These are phyloP conservation scores for Odontomyia ornata DNA, from an alignment of 2,888 invertebrate species.

Conservation along the genomic window DNA sequence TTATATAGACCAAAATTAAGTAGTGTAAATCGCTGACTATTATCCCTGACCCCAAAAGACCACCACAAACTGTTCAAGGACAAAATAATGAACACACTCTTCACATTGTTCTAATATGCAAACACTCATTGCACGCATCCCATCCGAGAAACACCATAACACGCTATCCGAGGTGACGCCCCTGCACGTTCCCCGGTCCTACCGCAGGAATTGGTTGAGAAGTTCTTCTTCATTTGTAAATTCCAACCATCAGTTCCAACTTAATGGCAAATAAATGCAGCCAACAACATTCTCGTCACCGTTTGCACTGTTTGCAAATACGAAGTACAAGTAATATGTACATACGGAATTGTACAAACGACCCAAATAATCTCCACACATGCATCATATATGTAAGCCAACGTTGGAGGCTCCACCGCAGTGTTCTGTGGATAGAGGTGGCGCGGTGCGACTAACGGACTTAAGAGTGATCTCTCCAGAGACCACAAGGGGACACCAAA, in stretches of 20 bases:
- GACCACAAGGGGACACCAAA: background rate
- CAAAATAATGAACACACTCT: background rate
- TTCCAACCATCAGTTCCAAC: constrained; percentile 8
- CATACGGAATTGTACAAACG: background rate
- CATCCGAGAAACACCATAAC: constrained; percentile 20
- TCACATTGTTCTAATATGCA: constrained; percentile 7
- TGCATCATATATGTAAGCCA: background rate
- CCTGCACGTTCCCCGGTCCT: background rate
- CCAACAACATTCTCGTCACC: background rate
- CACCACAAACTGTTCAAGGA: background rate
- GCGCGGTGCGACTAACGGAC: no score
- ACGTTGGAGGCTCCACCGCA: no score
- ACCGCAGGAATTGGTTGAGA: background rate
- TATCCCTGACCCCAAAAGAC: no score
- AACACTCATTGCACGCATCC: constrained; percentile 35
- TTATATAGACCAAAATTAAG: no score
- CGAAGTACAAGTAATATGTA: background rate
- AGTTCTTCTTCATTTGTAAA: constrained; percentile 24
- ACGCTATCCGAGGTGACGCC: background rate
- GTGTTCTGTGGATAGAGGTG: no score
- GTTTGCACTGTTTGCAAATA: constrained; percentile 34
- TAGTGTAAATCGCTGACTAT: no score
- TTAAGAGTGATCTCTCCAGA: no score
- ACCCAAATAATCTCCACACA: background rate
- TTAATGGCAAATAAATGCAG: constrained; percentile 16